These are phyloP conservation scores for Chaetodon trifascialis DNA, from an alignment of 2,113 vertebrate genomes.

Conservation along the genomic window DNA sequence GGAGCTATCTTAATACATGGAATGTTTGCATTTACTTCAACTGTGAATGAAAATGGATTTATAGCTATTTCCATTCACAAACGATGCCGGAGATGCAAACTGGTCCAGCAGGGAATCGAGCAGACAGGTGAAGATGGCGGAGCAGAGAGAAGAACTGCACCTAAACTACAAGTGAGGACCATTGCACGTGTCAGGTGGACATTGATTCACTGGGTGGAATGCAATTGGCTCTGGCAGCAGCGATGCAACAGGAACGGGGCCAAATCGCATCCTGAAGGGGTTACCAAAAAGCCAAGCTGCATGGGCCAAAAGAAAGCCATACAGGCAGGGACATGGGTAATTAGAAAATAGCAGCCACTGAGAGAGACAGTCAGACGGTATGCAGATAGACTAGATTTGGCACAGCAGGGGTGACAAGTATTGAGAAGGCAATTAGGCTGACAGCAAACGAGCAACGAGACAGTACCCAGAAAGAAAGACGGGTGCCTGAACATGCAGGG, in stretches of 20 bases:
- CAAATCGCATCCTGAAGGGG: neutral
- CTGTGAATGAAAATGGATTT: neutral
- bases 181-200: neutral
- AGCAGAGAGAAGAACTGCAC: neutral
- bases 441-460: conserved; percentile 38
- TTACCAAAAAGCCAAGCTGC: neutral
- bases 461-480: conserved; percentile 18
- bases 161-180: neutral
- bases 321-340: neutral
- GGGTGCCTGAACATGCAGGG: conserved; percentile 5
- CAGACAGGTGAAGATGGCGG: neutral
- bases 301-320: neutral
- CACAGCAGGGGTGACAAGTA: conserved; percentile 47
- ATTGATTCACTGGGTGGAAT: neutral
- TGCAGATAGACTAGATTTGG: conserved; percentile 35
- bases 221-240: neutral
- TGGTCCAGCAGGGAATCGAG: neutral
- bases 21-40: neutral
- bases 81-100: neutral
- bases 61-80: neutral
- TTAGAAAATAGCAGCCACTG: conserved; percentile 1
- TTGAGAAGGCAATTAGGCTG: conserved; percentile 56
- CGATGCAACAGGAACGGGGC: neutral
- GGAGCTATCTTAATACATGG: neutral
- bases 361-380: conserved; percentile 31